Percentiles rank a stretch among this genome's conserved stretches.
Evolutionary conservation across 2,113 vertebrate species (phyloP).

Genomic region (Syngnathus typhle): DNA sequence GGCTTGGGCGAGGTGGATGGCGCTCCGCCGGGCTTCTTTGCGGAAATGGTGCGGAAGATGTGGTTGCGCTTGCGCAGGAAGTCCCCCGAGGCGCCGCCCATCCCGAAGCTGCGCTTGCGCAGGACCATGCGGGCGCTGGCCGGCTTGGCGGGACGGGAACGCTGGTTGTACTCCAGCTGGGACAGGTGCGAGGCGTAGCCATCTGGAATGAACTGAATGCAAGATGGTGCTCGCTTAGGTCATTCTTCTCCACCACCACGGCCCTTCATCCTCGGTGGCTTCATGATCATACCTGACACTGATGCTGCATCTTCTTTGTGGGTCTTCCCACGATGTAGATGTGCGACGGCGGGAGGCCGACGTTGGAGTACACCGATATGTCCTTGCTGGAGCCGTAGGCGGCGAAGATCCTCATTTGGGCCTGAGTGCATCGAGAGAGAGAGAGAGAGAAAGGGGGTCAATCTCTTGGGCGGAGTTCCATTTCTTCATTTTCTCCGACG

Average conservation of each 20-base stretch:
- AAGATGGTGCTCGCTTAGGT: neutral
- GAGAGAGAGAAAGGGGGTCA: neutral
- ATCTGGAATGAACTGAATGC: conserved; percentile 86
- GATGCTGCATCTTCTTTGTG: conserved; percentile 92
- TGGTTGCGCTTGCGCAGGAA: conserved; percentile 95
- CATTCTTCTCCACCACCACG: neutral
- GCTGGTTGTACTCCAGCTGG: conserved; percentile 91
- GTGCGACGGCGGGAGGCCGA: conserved; percentile 85
- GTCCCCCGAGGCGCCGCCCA: conserved; percentile 83
- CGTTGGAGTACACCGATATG: conserved; percentile 87
- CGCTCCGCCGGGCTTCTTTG: conserved; percentile 75
- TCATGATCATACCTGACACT: conserved; percentile 81
- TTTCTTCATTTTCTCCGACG: neutral
- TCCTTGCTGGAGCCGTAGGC: conserved; percentile 97
- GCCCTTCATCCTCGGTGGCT: neutral
- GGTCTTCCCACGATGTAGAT: conserved; percentile 96
- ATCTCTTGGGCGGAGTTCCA: neutral
- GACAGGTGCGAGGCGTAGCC: conserved; percentile 93
- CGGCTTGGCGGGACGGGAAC: conserved; percentile 85
- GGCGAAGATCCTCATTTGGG: conserved; percentile 88
- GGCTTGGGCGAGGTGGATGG: conserved; percentile 27
- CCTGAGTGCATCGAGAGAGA: conserved; percentile 51
- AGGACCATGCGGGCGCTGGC: conserved; percentile 85
- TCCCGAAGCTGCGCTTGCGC: conserved; percentile 91
- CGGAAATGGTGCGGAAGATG: conserved; percentile 89